A percentile compares a stretch with the other conserved stretches of the same genome.
Evolutionary conservation across 2,888 invertebrate species (phyloP).

Genomic region (Lasius platythorax): DNA sequence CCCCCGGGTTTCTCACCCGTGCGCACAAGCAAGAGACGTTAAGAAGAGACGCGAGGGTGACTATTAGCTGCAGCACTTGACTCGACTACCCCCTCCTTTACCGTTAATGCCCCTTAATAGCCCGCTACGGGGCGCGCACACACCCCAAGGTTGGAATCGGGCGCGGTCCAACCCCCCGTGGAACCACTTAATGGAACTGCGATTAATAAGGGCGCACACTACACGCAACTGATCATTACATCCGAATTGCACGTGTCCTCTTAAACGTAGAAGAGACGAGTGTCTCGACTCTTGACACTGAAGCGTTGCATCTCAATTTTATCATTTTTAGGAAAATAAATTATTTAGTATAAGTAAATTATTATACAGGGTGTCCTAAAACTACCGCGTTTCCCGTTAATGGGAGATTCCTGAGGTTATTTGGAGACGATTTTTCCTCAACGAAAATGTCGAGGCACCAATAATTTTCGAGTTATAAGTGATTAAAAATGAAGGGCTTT

Average conservation of each 20-base stretch:
- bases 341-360: neutral
- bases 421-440: no score
- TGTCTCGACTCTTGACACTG: conserved; percentile 4
- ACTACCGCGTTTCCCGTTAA: no score
- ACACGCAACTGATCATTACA: conserved; percentile 73
- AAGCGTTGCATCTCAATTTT: conserved; percentile 18
- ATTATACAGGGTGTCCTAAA: no score
- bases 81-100: conserved; percentile 73
- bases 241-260: conserved; percentile 71
- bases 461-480: no score
- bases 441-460: no score
- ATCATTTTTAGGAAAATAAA: neutral
- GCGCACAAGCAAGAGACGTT: conserved; percentile 59
- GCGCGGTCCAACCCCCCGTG: conserved; percentile 63
- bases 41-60: conserved; percentile 70
- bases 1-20: conserved; percentile 82
- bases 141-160: conserved; percentile 69
- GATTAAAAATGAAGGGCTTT: no score
- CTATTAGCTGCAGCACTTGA: conserved; percentile 84
- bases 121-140: conserved; percentile 71
- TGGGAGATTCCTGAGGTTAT: no score
- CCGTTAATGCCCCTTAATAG: conserved; percentile 82
- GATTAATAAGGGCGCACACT: conserved; percentile 78
- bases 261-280: conserved; percentile 61
- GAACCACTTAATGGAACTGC: conserved; percentile 77